Conservation (phyloP, 2,888 invertebrate species). For the Philaethria dido region DNA sequence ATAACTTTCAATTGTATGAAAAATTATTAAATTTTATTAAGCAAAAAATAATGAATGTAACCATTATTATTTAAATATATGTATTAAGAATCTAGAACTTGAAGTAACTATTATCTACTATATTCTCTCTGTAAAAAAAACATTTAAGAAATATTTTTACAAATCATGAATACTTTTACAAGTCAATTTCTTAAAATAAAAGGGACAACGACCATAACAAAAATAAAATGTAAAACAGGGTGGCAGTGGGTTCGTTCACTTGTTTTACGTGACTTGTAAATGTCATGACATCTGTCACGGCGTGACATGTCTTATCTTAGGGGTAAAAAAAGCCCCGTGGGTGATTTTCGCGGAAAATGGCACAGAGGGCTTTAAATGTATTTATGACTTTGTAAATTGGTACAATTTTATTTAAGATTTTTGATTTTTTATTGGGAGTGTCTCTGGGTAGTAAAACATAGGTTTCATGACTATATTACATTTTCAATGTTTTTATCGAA, state of each 20-base stretch:
- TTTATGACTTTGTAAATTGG: conserved; percentile 83
- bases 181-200: conserved; percentile 8
- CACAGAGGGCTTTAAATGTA: conserved; percentile 61
- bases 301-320: conserved; percentile 76
- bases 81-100: no score
- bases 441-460: background rate
- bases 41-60: no score
- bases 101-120: no score
- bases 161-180: no score
- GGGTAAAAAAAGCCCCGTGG: conserved; percentile 67
- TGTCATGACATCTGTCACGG: conserved; percentile 78
- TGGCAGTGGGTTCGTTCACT: conserved; percentile 53
- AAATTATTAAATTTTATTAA: no score
- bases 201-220: background rate
- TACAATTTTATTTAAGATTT: conserved; percentile 62
- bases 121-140: no score
- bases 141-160: no score
- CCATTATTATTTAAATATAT: no score
- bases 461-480: no score
- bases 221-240: conserved; percentile 41
- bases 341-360: conserved; percentile 56
- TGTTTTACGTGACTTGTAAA: conserved; percentile 69
- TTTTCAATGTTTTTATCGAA: no score
- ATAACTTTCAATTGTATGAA: no score
- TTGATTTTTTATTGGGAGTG: conserved; percentile 44